Evolutionary conservation across 2,113 vertebrate genomes (phyloP), one percentile per base, ranked within the genome.

Genomic region (Poeciliopsis occidentalis): DNA sequence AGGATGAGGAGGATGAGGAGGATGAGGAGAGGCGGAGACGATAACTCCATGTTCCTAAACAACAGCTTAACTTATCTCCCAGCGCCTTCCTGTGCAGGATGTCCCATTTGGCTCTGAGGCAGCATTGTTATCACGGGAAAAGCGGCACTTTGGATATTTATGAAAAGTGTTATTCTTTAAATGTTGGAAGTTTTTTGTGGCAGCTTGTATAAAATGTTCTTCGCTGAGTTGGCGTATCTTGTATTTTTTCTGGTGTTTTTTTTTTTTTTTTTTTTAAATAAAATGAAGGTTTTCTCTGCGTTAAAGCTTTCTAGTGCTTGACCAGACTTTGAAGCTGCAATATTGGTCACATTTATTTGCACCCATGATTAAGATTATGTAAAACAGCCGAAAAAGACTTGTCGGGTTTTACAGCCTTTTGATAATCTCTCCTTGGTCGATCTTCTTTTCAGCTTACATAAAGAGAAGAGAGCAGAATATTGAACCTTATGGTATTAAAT

Each of bases 31-130:
- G 65, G 47, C 3, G 61, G 44, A 31, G 66, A 73, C 8, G 83
- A 86, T 87, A 83, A 84, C 71, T 82, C 65, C 71, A 68, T 87
- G 88, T 90, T 91, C 68, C 84, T 76, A 89, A 91, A 92, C 88
- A 90, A 81, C 84, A 57, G 54, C 71, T 64, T 4, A 67, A 73
- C 81, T 91, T 88, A 92, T 93, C 89, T 78, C 66, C 5, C 5
- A 44, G 2, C 54, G 75, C 34, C 82, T 87, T 85, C 88, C 80
- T 81, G 88, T 82, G 69, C 73, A 87, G 85, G 81, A 89, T 81
- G 80, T 89, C 82, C 74, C 71, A 69, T 60, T 63, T 70, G 32
- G 44, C 68, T 75, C 51, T 11, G 27, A 81, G 64, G 71, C 68
- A 31, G n/a, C 63, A 37, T 60, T 69, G 62, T 84, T 75, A 85